Evolutionary conservation across 2,888 invertebrate species (phyloP).

Genomic region (Acanthoscelides obtectus): DNA sequence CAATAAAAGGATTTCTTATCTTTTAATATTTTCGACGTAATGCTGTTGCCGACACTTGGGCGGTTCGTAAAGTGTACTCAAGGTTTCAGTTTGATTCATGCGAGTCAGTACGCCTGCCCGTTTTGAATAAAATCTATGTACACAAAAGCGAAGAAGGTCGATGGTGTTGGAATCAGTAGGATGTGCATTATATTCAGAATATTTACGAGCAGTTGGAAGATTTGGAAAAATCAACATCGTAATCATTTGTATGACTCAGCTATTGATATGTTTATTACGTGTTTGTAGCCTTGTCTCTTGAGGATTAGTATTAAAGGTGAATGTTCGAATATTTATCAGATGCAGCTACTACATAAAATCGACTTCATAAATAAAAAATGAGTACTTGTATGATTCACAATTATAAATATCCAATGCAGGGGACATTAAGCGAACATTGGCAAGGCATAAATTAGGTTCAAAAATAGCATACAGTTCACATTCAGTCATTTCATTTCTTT

Average conservation of each 20-base stretch:
- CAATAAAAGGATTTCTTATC: neutral
- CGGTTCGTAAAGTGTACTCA: neutral
- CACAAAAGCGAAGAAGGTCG: neutral
- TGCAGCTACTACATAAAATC: no score
- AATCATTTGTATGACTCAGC: neutral
- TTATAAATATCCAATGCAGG: no score
- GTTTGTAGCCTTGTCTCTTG: no score
- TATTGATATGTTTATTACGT: neutral
- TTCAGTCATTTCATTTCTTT: no score
- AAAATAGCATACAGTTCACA: no score
- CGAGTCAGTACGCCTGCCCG: neutral
- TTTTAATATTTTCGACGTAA: neutral
- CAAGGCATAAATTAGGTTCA: no score
- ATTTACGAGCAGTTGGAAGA: neutral
- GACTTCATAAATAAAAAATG: no score
- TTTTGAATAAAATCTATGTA: neutral
- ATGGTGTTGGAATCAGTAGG: neutral
- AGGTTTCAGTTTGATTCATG: neutral
- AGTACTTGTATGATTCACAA: no score
- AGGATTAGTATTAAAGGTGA: no score
- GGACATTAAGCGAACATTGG: no score
- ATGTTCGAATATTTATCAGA: no score
- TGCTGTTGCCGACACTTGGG: neutral
- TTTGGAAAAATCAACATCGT: neutral
- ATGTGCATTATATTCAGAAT: neutral